A percentile compares a stretch with the other conserved stretches of the same genome.
These are phyloP conservation scores for Idaea straminata DNA, from an alignment of 2,888 invertebrate genomes.

Conservation along the genomic window DNA sequence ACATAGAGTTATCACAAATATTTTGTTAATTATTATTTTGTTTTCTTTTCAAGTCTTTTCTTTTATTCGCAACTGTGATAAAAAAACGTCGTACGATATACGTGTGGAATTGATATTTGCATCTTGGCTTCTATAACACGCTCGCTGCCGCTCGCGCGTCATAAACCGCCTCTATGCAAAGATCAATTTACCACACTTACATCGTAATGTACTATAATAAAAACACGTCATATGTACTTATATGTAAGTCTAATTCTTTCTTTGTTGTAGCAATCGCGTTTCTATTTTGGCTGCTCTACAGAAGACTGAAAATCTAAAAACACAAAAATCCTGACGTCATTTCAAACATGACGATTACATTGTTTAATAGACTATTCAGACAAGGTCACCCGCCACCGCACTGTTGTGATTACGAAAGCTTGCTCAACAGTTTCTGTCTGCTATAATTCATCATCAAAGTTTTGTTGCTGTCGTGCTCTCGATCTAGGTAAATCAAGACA, in stretches of 20 bases:
- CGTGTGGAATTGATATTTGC: no score
- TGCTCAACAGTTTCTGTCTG: constrained; percentile 12
- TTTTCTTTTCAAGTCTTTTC: no score
- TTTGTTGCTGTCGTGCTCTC: constrained; percentile 16
- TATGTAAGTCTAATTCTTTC: not conserved
- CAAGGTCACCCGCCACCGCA: constrained; percentile 21
- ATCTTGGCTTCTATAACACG: no score
- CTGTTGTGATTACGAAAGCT: constrained; percentile 31
- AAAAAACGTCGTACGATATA: no score
- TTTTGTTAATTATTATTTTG: no score
- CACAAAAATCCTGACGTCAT: constrained; percentile 7
- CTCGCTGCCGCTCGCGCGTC: no score
- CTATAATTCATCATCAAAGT: constrained; percentile 24
- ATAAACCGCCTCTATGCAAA: no score
- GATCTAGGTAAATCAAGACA: constrained; percentile 11
- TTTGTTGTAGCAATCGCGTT: not conserved
- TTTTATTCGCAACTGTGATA: no score
- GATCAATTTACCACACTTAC: no score
- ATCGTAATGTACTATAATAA: no score
- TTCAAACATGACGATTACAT: not conserved
- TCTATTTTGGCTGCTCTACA: not conserved
- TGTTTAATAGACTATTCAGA: constrained; percentile 23
- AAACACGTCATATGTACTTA: not conserved
- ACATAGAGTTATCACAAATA: no score
- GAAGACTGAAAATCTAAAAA: constrained; percentile 1